Conservation (phyloP, 2,888 invertebrate species). For the Amphipyra berbera region DNA sequence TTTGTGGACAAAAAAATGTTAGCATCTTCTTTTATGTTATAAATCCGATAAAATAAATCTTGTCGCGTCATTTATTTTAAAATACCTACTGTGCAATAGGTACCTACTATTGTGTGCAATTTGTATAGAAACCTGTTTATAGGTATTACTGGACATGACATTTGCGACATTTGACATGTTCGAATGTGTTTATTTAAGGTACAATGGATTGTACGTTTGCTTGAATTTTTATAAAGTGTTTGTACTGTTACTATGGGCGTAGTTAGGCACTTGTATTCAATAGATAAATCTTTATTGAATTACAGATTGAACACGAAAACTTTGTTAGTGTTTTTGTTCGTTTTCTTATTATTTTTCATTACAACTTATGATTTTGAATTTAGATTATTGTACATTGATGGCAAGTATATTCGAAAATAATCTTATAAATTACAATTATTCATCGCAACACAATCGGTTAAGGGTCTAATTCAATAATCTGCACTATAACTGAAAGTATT, state of each 20-base stretch:
- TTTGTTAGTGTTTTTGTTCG: neutral
- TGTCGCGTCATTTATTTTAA: constrained; percentile 24
- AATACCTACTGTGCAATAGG: constrained; percentile 23
- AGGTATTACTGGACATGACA: constrained; percentile 20
- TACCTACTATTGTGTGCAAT: constrained; percentile 33
- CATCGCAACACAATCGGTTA: too few relatives aligned
- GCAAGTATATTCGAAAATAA: too few relatives aligned
- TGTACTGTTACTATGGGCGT: neutral
- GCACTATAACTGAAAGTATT: too few relatives aligned
- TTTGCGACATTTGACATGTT: constrained; percentile 24
- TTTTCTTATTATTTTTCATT: too few relatives aligned
- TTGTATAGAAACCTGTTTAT: constrained; percentile 48
- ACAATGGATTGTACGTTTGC: constrained; percentile 2
- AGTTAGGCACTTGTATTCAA: neutral
- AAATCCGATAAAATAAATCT: constrained; percentile 17
- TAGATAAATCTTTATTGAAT: neutral
- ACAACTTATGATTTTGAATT: too few relatives aligned
- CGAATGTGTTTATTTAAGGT: constrained; percentile 13
- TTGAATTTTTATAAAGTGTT: neutral
- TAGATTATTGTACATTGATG: too few relatives aligned
- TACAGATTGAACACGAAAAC: neutral
- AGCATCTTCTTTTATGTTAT: constrained; percentile 6
- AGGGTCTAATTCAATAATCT: too few relatives aligned
- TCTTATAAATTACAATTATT: too few relatives aligned
- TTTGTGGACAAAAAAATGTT: constrained; percentile 34